These are phyloP conservation scores for Drosophila helvetica DNA, from an alignment of 2,888 invertebrate species.

Conservation along the genomic window DNA sequence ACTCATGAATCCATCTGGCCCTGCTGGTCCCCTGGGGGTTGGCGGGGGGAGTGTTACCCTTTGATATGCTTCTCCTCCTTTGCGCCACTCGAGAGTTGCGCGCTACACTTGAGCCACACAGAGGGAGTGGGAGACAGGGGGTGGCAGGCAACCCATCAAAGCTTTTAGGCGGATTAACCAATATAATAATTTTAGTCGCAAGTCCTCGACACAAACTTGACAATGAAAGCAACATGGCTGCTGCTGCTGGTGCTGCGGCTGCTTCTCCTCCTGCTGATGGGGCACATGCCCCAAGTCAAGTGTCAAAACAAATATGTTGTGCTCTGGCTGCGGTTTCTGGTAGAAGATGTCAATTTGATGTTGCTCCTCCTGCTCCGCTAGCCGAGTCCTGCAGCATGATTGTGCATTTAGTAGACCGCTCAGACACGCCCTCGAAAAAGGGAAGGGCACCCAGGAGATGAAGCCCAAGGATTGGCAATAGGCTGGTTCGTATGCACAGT, in stretches of 20 bases:
- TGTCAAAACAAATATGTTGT: constrained; percentile 51
- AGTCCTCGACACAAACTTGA: constrained; percentile 57
- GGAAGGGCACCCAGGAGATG: background rate
- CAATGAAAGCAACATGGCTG: constrained; percentile 55
- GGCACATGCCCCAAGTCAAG: constrained; percentile 35
- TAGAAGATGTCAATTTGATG: constrained; percentile 34
- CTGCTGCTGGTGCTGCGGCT: background rate
- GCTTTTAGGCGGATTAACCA: constrained; percentile 78
- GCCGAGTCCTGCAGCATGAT: constrained; percentile 51
- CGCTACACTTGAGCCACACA: too few relatives aligned
- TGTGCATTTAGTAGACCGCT: constrained; percentile 71
- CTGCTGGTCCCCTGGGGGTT: constrained; percentile 10
- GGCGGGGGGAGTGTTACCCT: constrained; percentile 34
- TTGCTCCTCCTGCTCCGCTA: constrained; percentile 5
- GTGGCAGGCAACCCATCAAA: constrained; percentile 59
- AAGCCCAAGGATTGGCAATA: constrained; percentile 19
- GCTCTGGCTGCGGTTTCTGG: constrained; percentile 37
- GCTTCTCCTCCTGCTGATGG: background rate
- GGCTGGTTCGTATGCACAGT: constrained; percentile 62
- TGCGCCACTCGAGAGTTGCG: constrained; percentile 69
- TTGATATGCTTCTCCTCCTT: constrained; percentile 57
- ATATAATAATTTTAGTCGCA: constrained; percentile 49
- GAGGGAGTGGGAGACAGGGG: too few relatives aligned
- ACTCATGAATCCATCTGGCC: constrained; percentile 56
- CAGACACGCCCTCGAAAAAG: constrained; percentile 34